These are phyloP conservation scores for Drosophila monieri DNA, from an alignment of 2,888 invertebrate genomes.

Conservation along the genomic window DNA sequence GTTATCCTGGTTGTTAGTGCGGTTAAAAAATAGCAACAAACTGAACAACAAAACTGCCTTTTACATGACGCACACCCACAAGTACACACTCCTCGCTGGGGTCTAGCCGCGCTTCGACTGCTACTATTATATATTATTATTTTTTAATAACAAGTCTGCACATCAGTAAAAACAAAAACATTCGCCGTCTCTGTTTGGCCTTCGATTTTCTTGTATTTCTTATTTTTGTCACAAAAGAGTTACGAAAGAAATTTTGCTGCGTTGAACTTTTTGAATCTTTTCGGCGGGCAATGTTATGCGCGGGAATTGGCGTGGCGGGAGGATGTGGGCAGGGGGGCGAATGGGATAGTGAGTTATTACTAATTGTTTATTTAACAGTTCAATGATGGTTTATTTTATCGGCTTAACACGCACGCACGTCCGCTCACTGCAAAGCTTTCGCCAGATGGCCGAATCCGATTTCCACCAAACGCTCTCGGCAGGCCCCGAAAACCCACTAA, in stretches of 20 bases:
- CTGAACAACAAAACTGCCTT: constrained; percentile 8
- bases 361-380: constrained; percentile 1
- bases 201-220: constrained; percentile 24
- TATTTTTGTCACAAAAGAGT: constrained; percentile 5
- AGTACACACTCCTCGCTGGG: not conserved
- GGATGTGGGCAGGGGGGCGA: not conserved
- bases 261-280: not conserved
- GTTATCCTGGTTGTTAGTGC: constrained; percentile 12
- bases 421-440: constrained; percentile 1
- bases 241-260: constrained; percentile 9
- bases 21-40: constrained; percentile 3
- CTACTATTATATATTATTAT: not conserved
- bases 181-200: constrained; percentile 13
- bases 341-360: not conserved
- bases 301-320: not conserved
- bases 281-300: not conserved
- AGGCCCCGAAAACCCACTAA: not conserved
- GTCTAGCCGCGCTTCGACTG: constrained; percentile 5
- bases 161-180: constrained; percentile 10
- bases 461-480: too few relatives aligned
- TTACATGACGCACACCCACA: constrained; percentile 10
- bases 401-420: constrained; percentile 1
- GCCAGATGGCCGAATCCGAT: not conserved
- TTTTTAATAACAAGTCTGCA: constrained; percentile 2
- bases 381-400: not conserved